Evolutionary conservation across 2,797 vertebrate genomes (phyloP).

Genomic region (Lerista edwardsae): DNA sequence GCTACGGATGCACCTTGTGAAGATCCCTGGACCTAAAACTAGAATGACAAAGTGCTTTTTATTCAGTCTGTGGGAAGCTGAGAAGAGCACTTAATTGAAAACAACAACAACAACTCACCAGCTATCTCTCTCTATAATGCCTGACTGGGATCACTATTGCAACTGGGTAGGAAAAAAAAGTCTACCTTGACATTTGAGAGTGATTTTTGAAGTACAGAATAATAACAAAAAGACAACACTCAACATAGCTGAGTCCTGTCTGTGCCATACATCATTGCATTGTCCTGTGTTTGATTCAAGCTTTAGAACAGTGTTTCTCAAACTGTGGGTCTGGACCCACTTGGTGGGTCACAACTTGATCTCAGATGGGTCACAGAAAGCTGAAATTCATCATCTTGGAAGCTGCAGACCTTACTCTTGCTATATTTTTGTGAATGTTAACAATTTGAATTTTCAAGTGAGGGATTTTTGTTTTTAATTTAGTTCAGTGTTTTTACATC

Average conservation of each 20-base stretch:
- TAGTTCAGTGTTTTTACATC: too few relatives aligned
- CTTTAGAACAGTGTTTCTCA: background rate
- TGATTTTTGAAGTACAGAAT: background rate
- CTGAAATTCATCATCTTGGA: too few relatives aligned
- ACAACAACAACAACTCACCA: constrained; percentile 15
- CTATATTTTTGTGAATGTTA: too few relatives aligned
- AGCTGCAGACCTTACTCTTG: too few relatives aligned
- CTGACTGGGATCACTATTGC: background rate
- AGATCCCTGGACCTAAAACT: background rate
- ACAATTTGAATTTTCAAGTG: too few relatives aligned
- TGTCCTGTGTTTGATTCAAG: background rate
- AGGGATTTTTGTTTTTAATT: too few relatives aligned
- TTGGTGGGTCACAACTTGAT: too few relatives aligned
- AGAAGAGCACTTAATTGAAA: background rate
- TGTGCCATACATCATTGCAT: too few relatives aligned
- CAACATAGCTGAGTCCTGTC: background rate
- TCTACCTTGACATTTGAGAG: background rate
- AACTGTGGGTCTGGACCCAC: too few relatives aligned
- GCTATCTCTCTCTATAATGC: background rate
- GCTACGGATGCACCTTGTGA: background rate
- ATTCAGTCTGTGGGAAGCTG: background rate
- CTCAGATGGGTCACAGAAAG: too few relatives aligned
- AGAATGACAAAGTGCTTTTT: constrained; percentile 9
- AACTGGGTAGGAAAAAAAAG: background rate
- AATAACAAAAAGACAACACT: background rate